Conservation (phyloP, 2,888 invertebrate genomes). For the Gisinianus flammeolus region DNA sequence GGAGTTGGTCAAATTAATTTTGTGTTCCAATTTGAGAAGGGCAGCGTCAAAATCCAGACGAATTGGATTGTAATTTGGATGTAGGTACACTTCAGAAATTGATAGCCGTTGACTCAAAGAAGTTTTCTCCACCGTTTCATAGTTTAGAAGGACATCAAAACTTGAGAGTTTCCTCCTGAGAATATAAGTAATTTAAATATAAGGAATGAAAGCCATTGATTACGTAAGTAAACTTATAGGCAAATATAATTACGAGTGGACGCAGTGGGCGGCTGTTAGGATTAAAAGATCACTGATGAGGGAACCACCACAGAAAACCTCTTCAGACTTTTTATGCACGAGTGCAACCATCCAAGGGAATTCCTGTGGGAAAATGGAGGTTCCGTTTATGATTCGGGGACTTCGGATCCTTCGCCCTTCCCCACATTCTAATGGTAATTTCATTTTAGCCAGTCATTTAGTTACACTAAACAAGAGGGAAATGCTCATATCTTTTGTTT, state of each 20-base stretch:
- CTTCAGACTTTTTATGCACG: not conserved
- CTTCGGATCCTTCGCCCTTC: not conserved
- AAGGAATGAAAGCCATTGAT: no score
- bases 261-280: constrained; percentile 11
- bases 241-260: constrained; percentile 3
- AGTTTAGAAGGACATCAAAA: not conserved
- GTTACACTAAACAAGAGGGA: not conserved
- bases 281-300: not conserved
- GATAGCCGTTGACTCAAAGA: not conserved
- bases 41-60: constrained; percentile 21
- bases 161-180: not conserved
- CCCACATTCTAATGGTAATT: not conserved
- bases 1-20: not conserved
- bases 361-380: constrained; percentile 5
- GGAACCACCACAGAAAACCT: constrained; percentile 10
- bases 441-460: not conserved
- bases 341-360: constrained; percentile 6
- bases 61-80: constrained; percentile 14
- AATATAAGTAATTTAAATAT: not conserved
- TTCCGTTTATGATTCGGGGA: constrained; percentile 16
- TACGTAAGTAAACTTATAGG: no score
- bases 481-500: not conserved
- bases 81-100: not conserved
- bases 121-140: not conserved
- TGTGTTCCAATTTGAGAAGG: not conserved